Evolutionary conservation across 2,113 vertebrate species (phyloP).

Genomic region (Callopanchax toddi): DNA sequence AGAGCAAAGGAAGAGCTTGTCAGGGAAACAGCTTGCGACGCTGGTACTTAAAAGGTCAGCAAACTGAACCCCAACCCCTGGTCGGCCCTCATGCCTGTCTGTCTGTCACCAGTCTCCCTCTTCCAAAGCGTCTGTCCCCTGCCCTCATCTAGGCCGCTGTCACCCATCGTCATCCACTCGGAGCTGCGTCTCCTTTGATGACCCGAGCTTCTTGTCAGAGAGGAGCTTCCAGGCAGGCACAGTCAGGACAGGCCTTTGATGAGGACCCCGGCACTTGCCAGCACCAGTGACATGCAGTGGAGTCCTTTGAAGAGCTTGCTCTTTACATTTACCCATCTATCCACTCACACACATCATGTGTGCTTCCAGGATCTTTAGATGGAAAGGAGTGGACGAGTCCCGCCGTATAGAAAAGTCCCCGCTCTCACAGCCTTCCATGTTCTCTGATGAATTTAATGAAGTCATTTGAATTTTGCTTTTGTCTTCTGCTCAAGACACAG

Average conservation of each 20-base stretch:
- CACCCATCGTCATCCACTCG: constrained; percentile 45
- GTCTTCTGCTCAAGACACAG: constrained; percentile 31
- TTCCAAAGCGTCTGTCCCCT: constrained; percentile 57
- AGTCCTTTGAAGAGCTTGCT: constrained; percentile 66
- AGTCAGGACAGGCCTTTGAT: constrained; percentile 75
- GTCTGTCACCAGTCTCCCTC: constrained; percentile 57
- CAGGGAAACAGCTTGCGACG: constrained; percentile 76
- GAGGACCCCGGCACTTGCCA: constrained; percentile 64
- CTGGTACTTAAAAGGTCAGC: constrained; percentile 74
- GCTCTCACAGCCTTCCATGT: constrained; percentile 28
- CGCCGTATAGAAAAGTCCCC: constrained; percentile 25
- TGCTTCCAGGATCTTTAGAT: constrained; percentile 41
- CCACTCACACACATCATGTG: constrained; percentile 11
- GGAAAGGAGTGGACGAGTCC: constrained; percentile 24
- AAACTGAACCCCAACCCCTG: constrained; percentile 57
- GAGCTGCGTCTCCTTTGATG: constrained; percentile 68
- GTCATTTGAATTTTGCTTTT: constrained; percentile 69
- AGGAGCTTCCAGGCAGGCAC: constrained; percentile 69
- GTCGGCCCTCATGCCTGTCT: constrained; percentile 51
- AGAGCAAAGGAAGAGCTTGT: constrained; percentile 77
- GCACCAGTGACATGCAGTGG: constrained; percentile 58
- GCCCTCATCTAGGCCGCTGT: constrained; percentile 46
- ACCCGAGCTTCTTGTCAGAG: constrained; percentile 61
- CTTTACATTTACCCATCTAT: constrained; percentile 39
- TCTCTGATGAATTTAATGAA: constrained; percentile 72